A percentile compares a stretch with the other conserved stretches of the same genome.
Conservation (phyloP, 2,888 invertebrate genomes). For the Tetranychus piercei region DNA sequence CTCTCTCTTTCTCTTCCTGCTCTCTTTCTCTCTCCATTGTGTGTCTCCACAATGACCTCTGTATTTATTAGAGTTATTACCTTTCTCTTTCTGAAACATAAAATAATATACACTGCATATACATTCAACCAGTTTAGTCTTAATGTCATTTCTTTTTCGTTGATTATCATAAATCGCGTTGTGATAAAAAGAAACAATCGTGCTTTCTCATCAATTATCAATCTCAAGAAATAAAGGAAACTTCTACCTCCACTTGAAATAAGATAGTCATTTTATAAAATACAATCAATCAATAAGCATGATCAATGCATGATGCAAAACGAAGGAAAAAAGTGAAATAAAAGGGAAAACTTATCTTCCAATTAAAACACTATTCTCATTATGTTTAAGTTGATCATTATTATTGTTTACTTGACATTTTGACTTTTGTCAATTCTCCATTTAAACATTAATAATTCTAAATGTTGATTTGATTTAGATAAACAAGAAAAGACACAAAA, state of each 20-base stretch:
- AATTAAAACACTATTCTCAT: too few species aligned
- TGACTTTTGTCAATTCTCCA: too few species aligned
- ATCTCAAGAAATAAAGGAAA: too few species aligned
- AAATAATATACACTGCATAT: background rate
- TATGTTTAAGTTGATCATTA: too few species aligned
- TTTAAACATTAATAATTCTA: too few species aligned
- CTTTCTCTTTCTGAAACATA: background rate
- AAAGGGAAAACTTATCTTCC: background rate
- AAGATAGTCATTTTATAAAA: too few species aligned
- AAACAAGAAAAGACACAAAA: too few species aligned
- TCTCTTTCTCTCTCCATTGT: background rate
- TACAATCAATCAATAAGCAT: background rate
- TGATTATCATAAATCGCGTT: background rate
- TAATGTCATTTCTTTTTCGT: background rate
- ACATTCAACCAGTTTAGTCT: background rate
- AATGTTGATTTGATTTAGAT: too few species aligned
- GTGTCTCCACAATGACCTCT: background rate
- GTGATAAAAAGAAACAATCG: background rate
- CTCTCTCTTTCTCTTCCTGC: background rate
- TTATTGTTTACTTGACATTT: too few species aligned
- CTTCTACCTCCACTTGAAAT: too few species aligned
- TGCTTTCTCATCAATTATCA: too few species aligned
- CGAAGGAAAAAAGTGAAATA: background rate
- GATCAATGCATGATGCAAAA: background rate
- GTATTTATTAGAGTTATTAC: slow-evolving; percentile 1